Conservation (phyloP, 2,797 vertebrate species). For the Sitta carolinensis region DNA sequence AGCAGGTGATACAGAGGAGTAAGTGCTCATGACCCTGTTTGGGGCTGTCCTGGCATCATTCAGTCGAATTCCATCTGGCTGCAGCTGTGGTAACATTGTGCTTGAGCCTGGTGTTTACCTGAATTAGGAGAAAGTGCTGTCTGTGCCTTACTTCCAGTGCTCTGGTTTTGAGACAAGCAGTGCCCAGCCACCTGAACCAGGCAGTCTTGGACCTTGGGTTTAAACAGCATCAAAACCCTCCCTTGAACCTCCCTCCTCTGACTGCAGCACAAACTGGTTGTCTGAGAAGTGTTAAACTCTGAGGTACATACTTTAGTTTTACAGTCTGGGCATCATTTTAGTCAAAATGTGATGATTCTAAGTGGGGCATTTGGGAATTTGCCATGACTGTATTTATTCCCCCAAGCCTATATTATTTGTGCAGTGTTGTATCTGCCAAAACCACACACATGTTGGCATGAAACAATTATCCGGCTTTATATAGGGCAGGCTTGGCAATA, state of each 20-base stretch:
- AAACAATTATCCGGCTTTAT: conserved; percentile 25
- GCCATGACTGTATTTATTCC: neutral
- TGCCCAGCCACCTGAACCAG: neutral
- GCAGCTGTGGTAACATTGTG: neutral
- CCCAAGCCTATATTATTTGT: conserved; percentile 1
- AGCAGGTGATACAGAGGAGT: neutral
- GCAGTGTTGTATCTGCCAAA: conserved; percentile 24
- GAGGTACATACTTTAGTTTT: neutral
- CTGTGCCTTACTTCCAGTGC: neutral
- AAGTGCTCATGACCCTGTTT: neutral
- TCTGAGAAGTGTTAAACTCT: neutral
- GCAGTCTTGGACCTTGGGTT: neutral
- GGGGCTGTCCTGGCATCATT: neutral
- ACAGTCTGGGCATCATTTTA: neutral
- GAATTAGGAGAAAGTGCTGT: neutral
- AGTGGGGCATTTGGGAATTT: conserved; percentile 3
- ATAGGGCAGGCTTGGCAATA: conserved; percentile 28
- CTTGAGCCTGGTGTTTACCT: neutral
- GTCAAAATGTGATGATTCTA: conserved; percentile 16
- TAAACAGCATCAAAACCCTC: neutral
- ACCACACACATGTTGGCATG: neutral
- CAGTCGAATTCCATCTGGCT: neutral
- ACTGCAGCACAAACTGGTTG: neutral
- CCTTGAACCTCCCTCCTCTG: neutral
- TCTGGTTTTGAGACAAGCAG: neutral